These are phyloP conservation scores for Himalopsyche kuldschensis DNA, from an alignment of 2,888 invertebrate species.

Conservation along the genomic window DNA sequence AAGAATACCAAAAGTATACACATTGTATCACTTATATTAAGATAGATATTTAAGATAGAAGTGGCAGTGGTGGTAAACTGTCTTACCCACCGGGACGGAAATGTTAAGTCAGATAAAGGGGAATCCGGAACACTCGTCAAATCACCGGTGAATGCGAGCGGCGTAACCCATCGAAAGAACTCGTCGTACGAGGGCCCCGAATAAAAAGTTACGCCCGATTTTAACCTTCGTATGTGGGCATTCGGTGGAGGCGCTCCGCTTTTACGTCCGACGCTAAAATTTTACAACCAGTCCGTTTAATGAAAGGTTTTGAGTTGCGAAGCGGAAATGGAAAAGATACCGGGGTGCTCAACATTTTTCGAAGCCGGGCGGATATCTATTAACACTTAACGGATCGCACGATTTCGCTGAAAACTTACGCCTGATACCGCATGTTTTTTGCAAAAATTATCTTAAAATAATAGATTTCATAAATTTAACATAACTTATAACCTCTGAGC, in stretches of 20 bases:
- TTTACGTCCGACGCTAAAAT: neutral
- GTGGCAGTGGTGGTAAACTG: too few species aligned
- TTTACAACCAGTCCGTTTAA: neutral
- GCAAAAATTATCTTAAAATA: too few species aligned
- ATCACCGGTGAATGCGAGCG: neutral
- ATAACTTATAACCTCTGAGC: too few species aligned
- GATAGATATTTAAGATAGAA: too few species aligned
- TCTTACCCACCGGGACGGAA: too few species aligned
- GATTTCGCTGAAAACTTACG: too few species aligned
- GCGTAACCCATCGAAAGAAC: neutral
- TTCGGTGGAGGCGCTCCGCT: neutral
- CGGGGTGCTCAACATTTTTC: neutral
- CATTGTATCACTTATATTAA: too few species aligned
- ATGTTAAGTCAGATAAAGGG: neutral
- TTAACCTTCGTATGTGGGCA: neutral
- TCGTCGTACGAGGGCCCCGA: neutral
- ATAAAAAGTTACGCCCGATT: neutral
- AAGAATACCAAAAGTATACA: too few species aligned
- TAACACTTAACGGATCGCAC: too few species aligned
- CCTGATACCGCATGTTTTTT: too few species aligned
- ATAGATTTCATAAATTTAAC: too few species aligned
- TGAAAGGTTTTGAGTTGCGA: neutral
- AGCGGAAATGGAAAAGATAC: neutral
- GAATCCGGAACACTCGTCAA: neutral
- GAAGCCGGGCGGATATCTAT: too few species aligned